Conservation (phyloP, 1,140 invertebrate species). For the Drosophila kanapiae region DNA sequence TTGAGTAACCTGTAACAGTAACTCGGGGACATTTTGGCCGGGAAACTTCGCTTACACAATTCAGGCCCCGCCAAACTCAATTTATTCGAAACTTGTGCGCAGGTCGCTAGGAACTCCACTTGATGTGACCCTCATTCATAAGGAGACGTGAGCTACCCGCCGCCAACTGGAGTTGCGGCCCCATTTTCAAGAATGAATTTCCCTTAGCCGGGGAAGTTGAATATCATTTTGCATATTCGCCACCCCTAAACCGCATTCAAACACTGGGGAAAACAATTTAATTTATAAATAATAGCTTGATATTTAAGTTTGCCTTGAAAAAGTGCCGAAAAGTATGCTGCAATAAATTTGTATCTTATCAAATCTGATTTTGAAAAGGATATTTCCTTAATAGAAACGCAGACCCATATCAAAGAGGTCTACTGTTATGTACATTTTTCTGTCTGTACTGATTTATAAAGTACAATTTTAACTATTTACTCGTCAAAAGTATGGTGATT, state of each 20-base stretch:
- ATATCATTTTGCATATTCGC: constrained; percentile 36
- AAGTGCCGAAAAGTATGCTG: background rate
- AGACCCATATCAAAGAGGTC: no score
- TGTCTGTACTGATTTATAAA: no score
- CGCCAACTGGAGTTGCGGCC: constrained; percentile 25
- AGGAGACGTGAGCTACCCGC: constrained; percentile 4
- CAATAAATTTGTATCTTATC: no score
- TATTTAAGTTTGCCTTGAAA: background rate
- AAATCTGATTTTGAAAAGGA: no score
- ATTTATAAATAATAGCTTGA: background rate
- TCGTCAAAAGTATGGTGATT: no score
- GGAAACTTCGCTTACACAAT: constrained; percentile 20
- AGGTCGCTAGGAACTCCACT: constrained; percentile 60
- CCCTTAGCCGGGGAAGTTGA: constrained; percentile 38
- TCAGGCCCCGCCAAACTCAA: constrained; percentile 50
- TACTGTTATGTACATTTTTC: no score
- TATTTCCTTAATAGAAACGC: no score
- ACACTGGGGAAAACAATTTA: constrained; percentile 1
- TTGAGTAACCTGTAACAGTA: constrained; percentile 52
- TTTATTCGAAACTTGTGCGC: constrained; percentile 64
- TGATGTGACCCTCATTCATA: constrained; percentile 44
- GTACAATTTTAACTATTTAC: no score
- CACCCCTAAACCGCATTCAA: constrained; percentile 41
- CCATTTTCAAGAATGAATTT: constrained; percentile 71
- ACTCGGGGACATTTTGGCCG: constrained; percentile 48